phyloP scores from a whole-genome alignment of 2,888 invertebrate genomes.

The Lycophotia porphyrea region DNA sequence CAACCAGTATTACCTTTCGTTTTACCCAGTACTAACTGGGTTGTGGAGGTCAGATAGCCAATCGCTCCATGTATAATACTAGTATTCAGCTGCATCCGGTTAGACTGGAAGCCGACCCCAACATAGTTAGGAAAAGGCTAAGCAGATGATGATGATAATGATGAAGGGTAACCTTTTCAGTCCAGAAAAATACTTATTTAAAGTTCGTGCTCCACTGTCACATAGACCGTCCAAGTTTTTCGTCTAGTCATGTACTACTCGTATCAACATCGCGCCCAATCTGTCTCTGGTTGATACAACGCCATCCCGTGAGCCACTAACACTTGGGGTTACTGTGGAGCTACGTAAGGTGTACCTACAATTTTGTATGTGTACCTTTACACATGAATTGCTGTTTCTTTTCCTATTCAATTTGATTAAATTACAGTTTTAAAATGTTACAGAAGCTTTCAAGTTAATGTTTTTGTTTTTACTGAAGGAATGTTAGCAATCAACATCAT shows the following conservation, averaged over 20 bases:
- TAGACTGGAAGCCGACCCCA: too few species aligned
- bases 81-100: too few species aligned
- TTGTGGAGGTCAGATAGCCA: too few species aligned
- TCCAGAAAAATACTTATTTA: background rate
- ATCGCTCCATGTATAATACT: too few species aligned
- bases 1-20: too few species aligned
- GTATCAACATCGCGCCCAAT: constrained; percentile 78
- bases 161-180: background rate
- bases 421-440: background rate
- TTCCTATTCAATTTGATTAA: background rate
- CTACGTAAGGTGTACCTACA: background rate
- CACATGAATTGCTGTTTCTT: background rate
- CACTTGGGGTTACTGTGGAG: constrained; percentile 34
- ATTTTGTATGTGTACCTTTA: constrained; percentile 5
- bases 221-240: constrained; percentile 67
- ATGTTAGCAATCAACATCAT: too few species aligned
- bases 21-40: too few species aligned
- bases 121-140: too few species aligned
- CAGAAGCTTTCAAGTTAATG: background rate
- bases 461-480: background rate
- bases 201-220: constrained; percentile 51
- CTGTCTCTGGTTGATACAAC: constrained; percentile 68
- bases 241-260: constrained; percentile 76
- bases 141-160: too few species aligned
- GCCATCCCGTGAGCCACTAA: constrained; percentile 48